These are phyloP conservation scores for Crotophaga sulcirostris DNA, from an alignment of 2,113 vertebrate species.

Conservation along the genomic window DNA sequence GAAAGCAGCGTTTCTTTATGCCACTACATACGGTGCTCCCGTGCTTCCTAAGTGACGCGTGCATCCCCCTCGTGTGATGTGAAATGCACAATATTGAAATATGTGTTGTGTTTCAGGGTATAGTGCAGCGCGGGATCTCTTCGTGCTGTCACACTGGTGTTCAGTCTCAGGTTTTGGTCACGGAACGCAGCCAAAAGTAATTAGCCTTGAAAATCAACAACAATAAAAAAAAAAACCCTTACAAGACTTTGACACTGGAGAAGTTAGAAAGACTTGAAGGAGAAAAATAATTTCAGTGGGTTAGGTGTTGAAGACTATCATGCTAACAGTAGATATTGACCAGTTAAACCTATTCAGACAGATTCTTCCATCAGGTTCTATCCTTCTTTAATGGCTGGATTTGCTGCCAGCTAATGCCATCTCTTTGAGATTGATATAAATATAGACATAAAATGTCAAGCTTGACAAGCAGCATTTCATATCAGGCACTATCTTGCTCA, in stretches of 20 bases:
- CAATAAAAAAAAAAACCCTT: not conserved
- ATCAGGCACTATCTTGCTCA: not conserved
- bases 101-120: not conserved
- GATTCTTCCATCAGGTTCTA: not conserved
- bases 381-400: constrained; percentile 19
- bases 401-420: constrained; percentile 15
- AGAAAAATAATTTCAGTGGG: not conserved
- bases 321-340: not conserved
- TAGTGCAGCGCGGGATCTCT: not conserved
- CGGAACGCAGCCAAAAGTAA: not conserved
- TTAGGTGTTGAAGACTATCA: not conserved
- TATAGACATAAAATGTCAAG: constrained; percentile 23
- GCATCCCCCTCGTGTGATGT: not conserved
- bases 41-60: not conserved
- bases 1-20: not conserved
- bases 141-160: too few relatives aligned
- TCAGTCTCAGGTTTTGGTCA: not conserved
- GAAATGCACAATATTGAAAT: too few relatives aligned
- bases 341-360: not conserved
- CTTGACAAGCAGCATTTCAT: constrained; percentile 23
- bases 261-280: not conserved
- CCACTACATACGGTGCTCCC: not conserved
- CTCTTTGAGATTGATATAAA: constrained; percentile 20
- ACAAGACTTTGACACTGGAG: not conserved
- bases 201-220: not conserved